phyloP scores from a whole-genome alignment of 1,140 invertebrate species.

The Drosophila murphyi region DNA sequence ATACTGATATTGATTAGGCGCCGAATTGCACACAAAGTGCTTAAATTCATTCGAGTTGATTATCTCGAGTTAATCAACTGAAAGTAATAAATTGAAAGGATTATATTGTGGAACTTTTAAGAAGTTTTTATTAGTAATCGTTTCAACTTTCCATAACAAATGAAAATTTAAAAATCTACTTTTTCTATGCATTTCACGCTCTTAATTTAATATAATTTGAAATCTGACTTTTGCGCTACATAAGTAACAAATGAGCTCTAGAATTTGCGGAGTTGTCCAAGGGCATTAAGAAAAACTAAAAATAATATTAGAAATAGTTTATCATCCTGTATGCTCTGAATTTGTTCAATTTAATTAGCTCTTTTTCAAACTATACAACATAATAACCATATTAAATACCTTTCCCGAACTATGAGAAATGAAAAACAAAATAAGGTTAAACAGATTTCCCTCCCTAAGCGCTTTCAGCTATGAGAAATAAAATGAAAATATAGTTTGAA shows the following conservation, averaged over 20 bases:
- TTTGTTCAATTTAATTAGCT: slow-evolving; percentile 2
- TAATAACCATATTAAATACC: too few species aligned
- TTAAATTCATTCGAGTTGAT: slow-evolving; percentile 3
- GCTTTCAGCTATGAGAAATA: too few species aligned
- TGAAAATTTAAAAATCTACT: neutral
- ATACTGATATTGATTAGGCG: slow-evolving; percentile 35
- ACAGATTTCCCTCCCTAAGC: too few species aligned
- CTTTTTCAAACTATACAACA: too few species aligned
- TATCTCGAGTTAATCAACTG: slow-evolving; percentile 23
- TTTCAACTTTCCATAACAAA: neutral
- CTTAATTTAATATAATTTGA: slow-evolving; percentile 3
- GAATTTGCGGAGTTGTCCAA: neutral
- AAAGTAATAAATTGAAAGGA: neutral
- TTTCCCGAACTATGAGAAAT: too few species aligned
- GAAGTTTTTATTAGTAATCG: too few species aligned
- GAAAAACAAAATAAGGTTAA: too few species aligned
- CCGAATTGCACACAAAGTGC: neutral
- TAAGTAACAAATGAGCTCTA: neutral
- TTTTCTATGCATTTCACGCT: neutral
- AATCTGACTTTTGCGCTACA: neutral
- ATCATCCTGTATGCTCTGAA: neutral
- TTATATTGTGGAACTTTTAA: too few species aligned
- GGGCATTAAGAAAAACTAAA: neutral
- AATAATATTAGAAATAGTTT: slow-evolving; percentile 5
- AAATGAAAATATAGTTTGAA: too few species aligned